A percentile compares a stretch with the other conserved stretches of the same genome.
Conservation (phyloP, 2,113 vertebrate genomes). For the Tretioscincus oriximinensis region DNA sequence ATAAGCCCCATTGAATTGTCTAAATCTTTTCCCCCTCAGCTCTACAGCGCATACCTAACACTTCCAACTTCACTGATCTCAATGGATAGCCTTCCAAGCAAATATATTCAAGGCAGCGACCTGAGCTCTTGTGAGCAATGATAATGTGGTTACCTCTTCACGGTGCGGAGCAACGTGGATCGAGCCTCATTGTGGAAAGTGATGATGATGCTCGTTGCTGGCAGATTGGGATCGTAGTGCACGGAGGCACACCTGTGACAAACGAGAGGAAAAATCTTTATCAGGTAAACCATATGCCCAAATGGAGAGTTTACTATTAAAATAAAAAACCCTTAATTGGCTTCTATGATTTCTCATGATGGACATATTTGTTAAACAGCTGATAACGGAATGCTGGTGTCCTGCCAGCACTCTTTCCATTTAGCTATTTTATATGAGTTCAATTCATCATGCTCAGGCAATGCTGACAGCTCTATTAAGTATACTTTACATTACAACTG, state of each 20-base stretch:
- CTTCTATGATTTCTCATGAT: conserved; percentile 1
- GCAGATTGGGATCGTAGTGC: conserved; percentile 83
- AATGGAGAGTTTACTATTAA: neutral
- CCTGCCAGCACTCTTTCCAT: conserved; percentile 1
- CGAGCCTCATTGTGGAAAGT: conserved; percentile 98
- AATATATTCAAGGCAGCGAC: neutral
- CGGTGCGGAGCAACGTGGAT: conserved; percentile 91
- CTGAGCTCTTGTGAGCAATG: accelerated
- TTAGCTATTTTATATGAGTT: neutral
- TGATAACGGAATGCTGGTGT: conserved; percentile 1
- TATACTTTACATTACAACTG: conserved; percentile 3
- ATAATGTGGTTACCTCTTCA: conserved; percentile 83
- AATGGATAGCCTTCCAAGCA: neutral
- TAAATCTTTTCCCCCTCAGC: neutral
- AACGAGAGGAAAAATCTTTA: neutral
- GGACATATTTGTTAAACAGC: conserved; percentile 7
- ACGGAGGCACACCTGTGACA: conserved; percentile 84
- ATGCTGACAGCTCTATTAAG: conserved; percentile 14
- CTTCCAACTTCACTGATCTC: neutral
- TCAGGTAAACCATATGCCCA: neutral
- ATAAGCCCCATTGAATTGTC: too few relatives aligned
- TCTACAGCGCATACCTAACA: neutral
- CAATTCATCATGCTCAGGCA: conserved; percentile 9
- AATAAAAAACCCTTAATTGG: neutral
- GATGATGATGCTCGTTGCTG: conserved; percentile 90